phyloP scores from a whole-genome alignment of 2,888 invertebrate species.

The Mellilla xanthometata region DNA sequence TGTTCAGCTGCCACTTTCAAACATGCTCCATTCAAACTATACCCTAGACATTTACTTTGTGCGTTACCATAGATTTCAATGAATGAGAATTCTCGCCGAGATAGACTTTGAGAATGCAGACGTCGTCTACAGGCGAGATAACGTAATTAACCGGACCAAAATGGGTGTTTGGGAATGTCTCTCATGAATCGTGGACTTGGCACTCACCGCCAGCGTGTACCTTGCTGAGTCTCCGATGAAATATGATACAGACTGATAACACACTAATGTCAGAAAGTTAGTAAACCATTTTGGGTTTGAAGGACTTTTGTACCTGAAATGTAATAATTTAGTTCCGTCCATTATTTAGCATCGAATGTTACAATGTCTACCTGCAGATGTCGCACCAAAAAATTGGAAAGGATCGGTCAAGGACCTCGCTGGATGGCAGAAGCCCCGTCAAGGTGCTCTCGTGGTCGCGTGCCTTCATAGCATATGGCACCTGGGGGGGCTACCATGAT shows the following conservation, averaged over 20 bases:
- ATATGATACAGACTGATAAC: no score
- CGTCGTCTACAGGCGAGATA: constrained; percentile 27
- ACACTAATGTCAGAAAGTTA: no score
- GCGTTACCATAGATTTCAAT: constrained; percentile 57
- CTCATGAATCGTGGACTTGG: constrained; percentile 16
- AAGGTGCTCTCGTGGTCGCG: constrained; percentile 56
- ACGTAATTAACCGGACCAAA: constrained; percentile 16
- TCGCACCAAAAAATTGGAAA: neutral
- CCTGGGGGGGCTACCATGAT: constrained; percentile 22
- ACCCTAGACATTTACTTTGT: constrained; percentile 61
- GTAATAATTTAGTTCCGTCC: neutral
- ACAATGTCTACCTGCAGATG: neutral
- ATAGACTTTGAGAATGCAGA: constrained; percentile 37
- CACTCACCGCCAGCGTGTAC: constrained; percentile 17
- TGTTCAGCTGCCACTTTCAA: constrained; percentile 75
- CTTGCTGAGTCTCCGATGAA: neutral
- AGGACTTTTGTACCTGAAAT: no score
- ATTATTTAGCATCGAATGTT: neutral
- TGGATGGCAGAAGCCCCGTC: constrained; percentile 39
- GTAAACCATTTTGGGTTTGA: no score
- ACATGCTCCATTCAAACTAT: constrained; percentile 68
- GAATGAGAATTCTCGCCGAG: constrained; percentile 36
- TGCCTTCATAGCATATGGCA: constrained; percentile 63
- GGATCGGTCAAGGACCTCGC: neutral
- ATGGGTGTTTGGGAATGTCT: constrained; percentile 33